Base-by-base conservation (phyloP, 2,888 invertebrate species). In the Baccha elongata region DNA sequence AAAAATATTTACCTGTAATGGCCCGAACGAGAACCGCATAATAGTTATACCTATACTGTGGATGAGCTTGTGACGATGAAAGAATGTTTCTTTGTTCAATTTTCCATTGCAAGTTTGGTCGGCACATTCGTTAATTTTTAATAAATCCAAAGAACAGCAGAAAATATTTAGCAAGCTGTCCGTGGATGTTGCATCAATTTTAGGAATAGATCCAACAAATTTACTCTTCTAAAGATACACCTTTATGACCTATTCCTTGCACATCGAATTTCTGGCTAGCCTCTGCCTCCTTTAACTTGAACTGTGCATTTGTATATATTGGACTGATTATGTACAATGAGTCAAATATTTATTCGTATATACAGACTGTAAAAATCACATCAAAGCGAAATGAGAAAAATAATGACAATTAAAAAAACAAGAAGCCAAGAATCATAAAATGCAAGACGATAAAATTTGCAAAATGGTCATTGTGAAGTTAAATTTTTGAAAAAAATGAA, bases 91-190 rank as follows among this genome's bases (percentile, higher is more conserved):
- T 44, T 64, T 73, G 72, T 67, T 76, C 76, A 55, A 52, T 52
- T 72, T n/a, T 40, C 64, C 8, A 68, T 44, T 78, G 35, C 68
- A 50, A 58, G 40, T 68, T 80, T 37, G 74, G 64, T 50, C 64
- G 44, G 55, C 11, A 44, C 17, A 69, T 83, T 78, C 64, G 76
- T 83, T 58, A 83, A 83, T 83, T 78, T 78, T 83, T 83, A 83
- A 83, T 78, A 78, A 83, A 83, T 68, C 78, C 62, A 83, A 60
- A 72, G 55, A 72, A 67, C 76, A 44, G 62, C 21, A 55, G 46
- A 76, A 62, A 53, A 71, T 67, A 40, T 55, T 40, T 37, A 23
- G 23, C 26, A 55, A 52, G 44, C 11, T 7, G 42, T 21, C 26
- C 10, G 35, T 32, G 2, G 46, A 37, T 46, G 44, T 37, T 65